phyloP scores from a whole-genome alignment of 2,888 invertebrate genomes.

The Drosophila neonasuta region DNA sequence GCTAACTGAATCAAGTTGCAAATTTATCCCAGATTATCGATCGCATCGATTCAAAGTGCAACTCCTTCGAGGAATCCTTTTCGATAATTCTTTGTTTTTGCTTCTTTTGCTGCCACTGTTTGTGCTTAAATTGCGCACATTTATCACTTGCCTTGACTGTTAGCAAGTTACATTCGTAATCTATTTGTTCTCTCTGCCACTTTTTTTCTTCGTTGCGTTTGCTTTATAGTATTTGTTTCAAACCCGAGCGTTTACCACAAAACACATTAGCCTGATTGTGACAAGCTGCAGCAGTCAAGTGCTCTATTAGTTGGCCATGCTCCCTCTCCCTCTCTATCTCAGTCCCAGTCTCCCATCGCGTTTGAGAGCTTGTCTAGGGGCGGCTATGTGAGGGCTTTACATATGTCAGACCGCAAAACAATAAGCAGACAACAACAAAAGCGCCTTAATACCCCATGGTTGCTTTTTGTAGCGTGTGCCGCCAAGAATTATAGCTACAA shows the following conservation, averaged over 20 bases:
- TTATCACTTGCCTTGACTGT: slow-evolving; percentile 36
- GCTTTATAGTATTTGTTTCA: slow-evolving; percentile 5
- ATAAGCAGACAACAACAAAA: slow-evolving; percentile 57
- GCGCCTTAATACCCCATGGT: slow-evolving; percentile 46
- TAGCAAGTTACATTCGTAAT: slow-evolving; percentile 21
- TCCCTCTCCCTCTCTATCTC: not conserved
- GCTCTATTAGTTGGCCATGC: slow-evolving; percentile 26
- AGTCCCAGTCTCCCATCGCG: not conserved
- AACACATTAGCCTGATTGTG: slow-evolving; percentile 72
- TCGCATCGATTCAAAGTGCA: not conserved
- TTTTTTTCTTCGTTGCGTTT: slow-evolving; percentile 5
- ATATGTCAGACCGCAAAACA: slow-evolving; percentile 64
- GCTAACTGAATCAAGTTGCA: not conserved
- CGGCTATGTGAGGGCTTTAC: slow-evolving; percentile 18
- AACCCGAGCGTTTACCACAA: slow-evolving; percentile 28
- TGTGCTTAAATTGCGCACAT: slow-evolving; percentile 37
- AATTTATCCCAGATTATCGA: not conserved
- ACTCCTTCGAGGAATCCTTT: slow-evolving; percentile 8
- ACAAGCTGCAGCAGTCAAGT: slow-evolving; percentile 66
- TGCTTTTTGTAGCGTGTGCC: slow-evolving; percentile 36
- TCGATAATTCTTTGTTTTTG: slow-evolving; percentile 1
- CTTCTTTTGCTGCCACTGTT: slow-evolving; percentile 23
- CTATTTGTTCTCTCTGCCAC: slow-evolving; percentile 33
- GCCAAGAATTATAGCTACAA: slow-evolving; percentile 28
- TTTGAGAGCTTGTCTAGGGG: slow-evolving; percentile 11